Conservation (phyloP, 2,113 vertebrate species). For the Agapornis roseicollis region DNA sequence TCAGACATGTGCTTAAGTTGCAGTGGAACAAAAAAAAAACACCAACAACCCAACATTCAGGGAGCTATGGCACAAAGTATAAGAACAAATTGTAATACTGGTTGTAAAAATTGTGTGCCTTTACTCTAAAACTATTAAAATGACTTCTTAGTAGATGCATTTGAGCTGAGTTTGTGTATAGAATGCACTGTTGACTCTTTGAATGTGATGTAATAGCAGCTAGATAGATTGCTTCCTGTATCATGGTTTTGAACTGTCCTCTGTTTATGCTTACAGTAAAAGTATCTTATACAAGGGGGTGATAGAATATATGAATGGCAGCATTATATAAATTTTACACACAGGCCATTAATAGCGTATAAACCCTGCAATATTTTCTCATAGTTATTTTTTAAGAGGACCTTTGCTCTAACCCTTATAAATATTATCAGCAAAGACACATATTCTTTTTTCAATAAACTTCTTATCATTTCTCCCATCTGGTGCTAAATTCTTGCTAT, state of each 20-base stretch:
- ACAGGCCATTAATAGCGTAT: slow-evolving; percentile 17
- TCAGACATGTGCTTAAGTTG: neutral
- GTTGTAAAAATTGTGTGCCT: neutral
- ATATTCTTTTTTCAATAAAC: neutral
- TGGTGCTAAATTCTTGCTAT: neutral
- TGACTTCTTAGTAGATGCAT: neutral
- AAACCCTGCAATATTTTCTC: slow-evolving; percentile 29
- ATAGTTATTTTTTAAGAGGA: slow-evolving; percentile 7
- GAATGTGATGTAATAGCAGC: neutral
- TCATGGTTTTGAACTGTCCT: neutral
- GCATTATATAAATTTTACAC: neutral
- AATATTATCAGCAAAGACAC: neutral
- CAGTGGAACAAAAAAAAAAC: neutral
- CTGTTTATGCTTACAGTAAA: neutral
- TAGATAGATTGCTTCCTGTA: neutral
- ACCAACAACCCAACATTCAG: neutral
- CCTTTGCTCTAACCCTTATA: slow-evolving; percentile 18
- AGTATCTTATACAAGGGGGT: neutral
- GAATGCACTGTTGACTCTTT: neutral
- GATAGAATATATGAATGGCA: neutral
- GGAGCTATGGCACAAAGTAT: neutral
- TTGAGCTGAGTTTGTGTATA: neutral
- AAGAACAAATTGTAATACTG: neutral
- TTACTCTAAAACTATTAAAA: neutral
- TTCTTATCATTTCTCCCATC: neutral